phyloP scores from a whole-genome alignment of 1,140 invertebrate species.

The Hormaphis cornu region DNA sequence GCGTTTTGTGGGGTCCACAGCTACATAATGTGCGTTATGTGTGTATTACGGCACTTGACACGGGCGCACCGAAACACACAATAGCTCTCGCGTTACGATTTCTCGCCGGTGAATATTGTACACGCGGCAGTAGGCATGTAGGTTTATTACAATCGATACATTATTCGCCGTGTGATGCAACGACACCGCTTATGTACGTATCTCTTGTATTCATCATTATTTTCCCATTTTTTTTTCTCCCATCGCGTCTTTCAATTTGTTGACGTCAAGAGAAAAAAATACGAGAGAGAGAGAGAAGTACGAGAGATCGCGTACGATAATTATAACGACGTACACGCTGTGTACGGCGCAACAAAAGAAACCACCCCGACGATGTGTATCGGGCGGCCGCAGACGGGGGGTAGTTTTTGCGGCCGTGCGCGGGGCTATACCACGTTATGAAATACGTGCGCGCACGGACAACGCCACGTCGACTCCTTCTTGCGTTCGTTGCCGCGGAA shows the following conservation, averaged over 20 bases:
- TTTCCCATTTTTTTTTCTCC: not conserved
- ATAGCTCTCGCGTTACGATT: constrained; percentile 12
- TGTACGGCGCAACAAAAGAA: constrained; percentile 19
- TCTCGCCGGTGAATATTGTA: too few species aligned
- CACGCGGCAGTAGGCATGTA: too few species aligned
- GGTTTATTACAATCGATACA: too few species aligned
- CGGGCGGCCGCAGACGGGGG: constrained; percentile 5
- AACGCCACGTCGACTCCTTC: not conserved
- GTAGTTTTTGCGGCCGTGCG: too few species aligned
- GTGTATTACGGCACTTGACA: not conserved
- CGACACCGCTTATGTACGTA: not conserved
- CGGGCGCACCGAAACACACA: too few species aligned
- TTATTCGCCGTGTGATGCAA: constrained; percentile 9
- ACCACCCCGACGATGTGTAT: constrained; percentile 26
- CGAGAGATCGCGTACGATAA: constrained; percentile 7
- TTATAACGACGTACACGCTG: constrained; percentile 28
- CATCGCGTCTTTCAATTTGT: constrained; percentile 24
- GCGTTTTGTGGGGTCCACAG: constrained; percentile 19
- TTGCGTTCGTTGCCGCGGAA: constrained; percentile 21
- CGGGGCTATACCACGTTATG: not conserved
- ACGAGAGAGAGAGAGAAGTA: too few species aligned
- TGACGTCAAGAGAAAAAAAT: too few species aligned
- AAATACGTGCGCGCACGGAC: not conserved
- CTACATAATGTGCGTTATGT: too few species aligned
- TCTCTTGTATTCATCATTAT: not conserved